Conservation (phyloP, 2,888 invertebrate genomes). For the Prosapia bicincta region DNA sequence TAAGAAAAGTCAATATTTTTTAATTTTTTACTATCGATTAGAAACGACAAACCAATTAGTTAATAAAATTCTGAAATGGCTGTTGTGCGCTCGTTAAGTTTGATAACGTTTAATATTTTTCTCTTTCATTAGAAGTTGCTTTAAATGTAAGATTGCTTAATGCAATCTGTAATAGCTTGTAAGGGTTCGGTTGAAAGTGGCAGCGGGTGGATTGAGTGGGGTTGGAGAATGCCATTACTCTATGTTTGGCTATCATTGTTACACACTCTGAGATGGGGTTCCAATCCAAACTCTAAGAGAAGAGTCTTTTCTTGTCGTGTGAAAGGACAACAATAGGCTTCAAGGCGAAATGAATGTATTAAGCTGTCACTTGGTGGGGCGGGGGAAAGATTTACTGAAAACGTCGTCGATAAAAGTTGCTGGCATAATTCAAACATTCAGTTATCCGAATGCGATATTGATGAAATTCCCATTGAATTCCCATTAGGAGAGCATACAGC, state of each 20-base stretch:
- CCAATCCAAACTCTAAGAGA: background rate
- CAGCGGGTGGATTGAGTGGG: background rate
- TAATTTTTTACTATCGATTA: no score
- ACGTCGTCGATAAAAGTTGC: background rate
- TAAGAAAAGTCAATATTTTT: no score
- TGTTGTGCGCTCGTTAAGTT: no score
- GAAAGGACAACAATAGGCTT: background rate
- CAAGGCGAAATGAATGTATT: background rate
- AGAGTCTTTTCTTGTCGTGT: background rate
- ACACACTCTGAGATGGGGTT: background rate
- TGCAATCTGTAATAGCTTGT: background rate
- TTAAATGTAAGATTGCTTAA: no score
- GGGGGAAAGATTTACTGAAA: background rate
- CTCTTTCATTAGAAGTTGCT: no score
- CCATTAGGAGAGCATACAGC: no score
- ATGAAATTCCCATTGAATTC: background rate
- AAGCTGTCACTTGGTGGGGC: background rate
- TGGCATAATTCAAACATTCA: background rate
- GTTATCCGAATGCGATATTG: background rate
- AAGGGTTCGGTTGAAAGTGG: background rate
- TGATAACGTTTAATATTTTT: no score
- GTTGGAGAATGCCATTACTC: background rate
- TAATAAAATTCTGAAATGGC: no score
- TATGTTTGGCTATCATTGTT: conserved; percentile 1
- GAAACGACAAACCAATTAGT: no score